phyloP scores from a whole-genome alignment of 2,113 vertebrate genomes.

The Odontesthes bonariensis region DNA sequence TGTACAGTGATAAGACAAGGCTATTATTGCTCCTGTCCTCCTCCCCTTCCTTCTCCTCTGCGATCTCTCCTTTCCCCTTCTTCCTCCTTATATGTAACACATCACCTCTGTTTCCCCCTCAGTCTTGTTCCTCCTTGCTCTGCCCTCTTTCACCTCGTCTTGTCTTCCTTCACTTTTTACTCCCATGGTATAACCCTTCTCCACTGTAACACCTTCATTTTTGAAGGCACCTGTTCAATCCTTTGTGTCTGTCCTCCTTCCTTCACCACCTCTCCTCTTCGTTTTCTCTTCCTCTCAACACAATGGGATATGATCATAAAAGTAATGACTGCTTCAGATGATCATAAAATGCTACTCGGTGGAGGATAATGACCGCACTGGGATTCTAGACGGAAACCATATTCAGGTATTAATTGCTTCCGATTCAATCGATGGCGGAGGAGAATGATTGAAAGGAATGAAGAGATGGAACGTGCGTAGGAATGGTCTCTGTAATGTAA shows the following conservation, averaged over 20 bases:
- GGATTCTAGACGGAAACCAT: slow-evolving; percentile 34
- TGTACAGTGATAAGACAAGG: slow-evolving; percentile 72
- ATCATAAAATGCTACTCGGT: slow-evolving; percentile 51
- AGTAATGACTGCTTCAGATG: slow-evolving; percentile 52
- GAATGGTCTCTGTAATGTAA: background rate
- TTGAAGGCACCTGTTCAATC: slow-evolving; percentile 4
- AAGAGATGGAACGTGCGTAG: background rate
- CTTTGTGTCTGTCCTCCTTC: background rate
- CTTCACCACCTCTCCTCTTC: background rate
- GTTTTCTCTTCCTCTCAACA: slow-evolving; percentile 12
- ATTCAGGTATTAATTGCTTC: slow-evolving; percentile 47
- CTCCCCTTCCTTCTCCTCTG: slow-evolving; percentile 15
- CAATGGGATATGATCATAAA: slow-evolving; percentile 48
- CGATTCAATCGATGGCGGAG: slow-evolving; percentile 12
- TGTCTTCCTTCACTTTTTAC: slow-evolving; percentile 47
- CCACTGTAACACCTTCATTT: background rate
- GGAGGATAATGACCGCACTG: slow-evolving; percentile 53
- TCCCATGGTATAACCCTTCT: slow-evolving; percentile 27
- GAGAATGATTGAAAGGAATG: slow-evolving; percentile 19
- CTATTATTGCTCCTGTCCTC: slow-evolving; percentile 75
- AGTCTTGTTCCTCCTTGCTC: slow-evolving; percentile 22
- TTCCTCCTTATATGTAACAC: slow-evolving; percentile 34
- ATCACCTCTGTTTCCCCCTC: slow-evolving; percentile 19
- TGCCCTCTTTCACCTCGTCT: slow-evolving; percentile 26
- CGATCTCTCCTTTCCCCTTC: slow-evolving; percentile 13